phyloP scores from a whole-genome alignment of 2,888 invertebrate species.

The Cistogaster globosa region DNA sequence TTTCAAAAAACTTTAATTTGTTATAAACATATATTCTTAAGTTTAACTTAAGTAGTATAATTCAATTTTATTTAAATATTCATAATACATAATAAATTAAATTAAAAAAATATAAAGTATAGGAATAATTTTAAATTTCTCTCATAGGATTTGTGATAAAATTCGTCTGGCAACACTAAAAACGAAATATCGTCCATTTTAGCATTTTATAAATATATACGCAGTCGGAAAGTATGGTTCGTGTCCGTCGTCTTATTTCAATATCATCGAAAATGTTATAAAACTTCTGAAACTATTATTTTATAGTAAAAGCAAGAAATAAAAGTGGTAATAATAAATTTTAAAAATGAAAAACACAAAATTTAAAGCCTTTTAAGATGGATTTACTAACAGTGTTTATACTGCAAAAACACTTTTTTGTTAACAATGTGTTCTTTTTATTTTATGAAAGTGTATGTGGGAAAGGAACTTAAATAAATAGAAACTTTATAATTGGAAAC shows the following conservation, averaged over 20 bases:
- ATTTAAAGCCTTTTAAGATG: conserved; percentile 32
- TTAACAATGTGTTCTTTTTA: conserved; percentile 49
- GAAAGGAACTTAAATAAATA: conserved; percentile 31
- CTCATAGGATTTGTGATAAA: not conserved
- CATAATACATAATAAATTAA: no score
- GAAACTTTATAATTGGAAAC: conserved; percentile 17
- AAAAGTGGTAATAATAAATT: conserved; percentile 37
- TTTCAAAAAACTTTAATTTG: no score
- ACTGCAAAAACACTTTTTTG: conserved; percentile 27
- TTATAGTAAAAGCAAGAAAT: conserved; percentile 2
- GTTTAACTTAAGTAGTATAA: not conserved
- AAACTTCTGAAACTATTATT: conserved; percentile 35
- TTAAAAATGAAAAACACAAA: conserved; percentile 1
- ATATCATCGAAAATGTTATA: conserved; percentile 43
- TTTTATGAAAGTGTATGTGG: conserved; percentile 41
- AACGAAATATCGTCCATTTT: conserved; percentile 67
- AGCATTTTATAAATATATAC: conserved; percentile 79
- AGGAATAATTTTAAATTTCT: not conserved
- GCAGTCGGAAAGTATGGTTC: conserved; percentile 75
- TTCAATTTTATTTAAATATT: no score
- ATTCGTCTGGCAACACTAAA: conserved; percentile 24
- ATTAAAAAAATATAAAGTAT: not conserved
- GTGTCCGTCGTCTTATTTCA: conserved; percentile 53
- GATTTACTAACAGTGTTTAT: conserved; percentile 25
- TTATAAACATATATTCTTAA: not conserved